Conservation (phyloP, 2,113 vertebrate species). For the Ochotona princeps region DNA sequence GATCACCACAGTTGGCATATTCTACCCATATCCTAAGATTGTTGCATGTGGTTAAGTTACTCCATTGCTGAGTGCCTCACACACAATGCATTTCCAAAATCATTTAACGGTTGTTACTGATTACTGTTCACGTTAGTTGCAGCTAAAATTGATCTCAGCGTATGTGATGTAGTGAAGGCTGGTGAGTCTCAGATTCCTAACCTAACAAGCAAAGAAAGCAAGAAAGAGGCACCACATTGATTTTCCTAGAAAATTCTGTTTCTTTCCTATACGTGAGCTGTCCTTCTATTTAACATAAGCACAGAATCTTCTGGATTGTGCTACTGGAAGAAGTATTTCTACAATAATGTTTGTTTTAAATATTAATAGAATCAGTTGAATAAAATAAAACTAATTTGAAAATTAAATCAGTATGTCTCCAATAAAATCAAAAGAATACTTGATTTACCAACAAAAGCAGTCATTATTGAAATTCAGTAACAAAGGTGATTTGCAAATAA, state of each 20-base stretch:
- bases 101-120: neutral
- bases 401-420: constrained; percentile 56
- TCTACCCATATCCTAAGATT: neutral
- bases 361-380: neutral
- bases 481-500: neutral
- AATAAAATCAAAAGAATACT: neutral
- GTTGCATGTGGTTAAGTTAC: neutral
- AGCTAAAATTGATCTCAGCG: neutral
- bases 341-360: constrained; percentile 41
- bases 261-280: neutral
- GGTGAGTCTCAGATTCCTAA: neutral
- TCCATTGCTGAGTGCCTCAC: neutral
- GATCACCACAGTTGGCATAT: neutral
- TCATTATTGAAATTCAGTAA: neutral
- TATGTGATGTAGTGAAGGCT: neutral
- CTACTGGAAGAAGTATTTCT: constrained; percentile 24
- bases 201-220: neutral
- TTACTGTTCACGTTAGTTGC: neutral
- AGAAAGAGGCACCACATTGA: neutral
- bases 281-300: neutral
- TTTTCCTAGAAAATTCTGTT: neutral
- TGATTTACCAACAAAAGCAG: neutral
- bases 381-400: constrained; percentile 49
- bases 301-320: neutral
- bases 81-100: neutral